These are phyloP conservation scores for Herpetotheres cachinnans DNA, from an alignment of 2,113 vertebrate genomes.

Conservation along the genomic window DNA sequence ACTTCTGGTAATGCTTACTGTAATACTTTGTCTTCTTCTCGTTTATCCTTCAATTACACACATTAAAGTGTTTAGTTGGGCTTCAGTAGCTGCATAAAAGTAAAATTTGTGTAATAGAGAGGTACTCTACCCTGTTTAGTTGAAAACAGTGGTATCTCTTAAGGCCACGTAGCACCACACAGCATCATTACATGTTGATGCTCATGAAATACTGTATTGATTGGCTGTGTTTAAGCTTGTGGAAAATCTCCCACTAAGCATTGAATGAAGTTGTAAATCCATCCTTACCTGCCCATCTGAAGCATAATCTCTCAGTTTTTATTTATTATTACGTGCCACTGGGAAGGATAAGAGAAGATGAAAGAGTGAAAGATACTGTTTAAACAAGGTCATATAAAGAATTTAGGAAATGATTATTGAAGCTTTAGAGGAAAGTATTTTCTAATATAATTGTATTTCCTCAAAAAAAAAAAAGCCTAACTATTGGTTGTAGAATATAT, in stretches of 20 bases:
- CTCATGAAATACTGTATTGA: not conserved
- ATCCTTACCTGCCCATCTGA: not conserved
- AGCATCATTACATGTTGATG: fast-evolving
- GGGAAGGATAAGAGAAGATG: not conserved
- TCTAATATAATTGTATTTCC: not conserved
- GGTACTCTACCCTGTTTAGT: not conserved
- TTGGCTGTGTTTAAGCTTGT: not conserved
- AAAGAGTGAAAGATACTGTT: not conserved
- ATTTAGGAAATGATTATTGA: not conserved
- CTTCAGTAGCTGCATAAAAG: not conserved
- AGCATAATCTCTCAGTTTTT: not conserved
- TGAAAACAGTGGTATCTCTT: not conserved
- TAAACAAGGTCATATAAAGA: not conserved
- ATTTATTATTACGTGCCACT: not conserved
- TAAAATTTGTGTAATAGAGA: not conserved
- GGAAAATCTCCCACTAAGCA: not conserved
- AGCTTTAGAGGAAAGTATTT: not conserved
- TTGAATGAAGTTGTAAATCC: not conserved
- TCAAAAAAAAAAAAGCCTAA: not conserved
- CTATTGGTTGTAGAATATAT: not conserved
- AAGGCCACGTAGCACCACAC: not conserved
- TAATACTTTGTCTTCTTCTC: not conserved
- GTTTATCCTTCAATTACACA: not conserved
- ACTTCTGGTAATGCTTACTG: not conserved
- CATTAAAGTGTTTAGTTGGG: not conserved